Base-by-base conservation (phyloP, 2,113 vertebrate species). In the Nothobranchius kuhntae region DNA sequence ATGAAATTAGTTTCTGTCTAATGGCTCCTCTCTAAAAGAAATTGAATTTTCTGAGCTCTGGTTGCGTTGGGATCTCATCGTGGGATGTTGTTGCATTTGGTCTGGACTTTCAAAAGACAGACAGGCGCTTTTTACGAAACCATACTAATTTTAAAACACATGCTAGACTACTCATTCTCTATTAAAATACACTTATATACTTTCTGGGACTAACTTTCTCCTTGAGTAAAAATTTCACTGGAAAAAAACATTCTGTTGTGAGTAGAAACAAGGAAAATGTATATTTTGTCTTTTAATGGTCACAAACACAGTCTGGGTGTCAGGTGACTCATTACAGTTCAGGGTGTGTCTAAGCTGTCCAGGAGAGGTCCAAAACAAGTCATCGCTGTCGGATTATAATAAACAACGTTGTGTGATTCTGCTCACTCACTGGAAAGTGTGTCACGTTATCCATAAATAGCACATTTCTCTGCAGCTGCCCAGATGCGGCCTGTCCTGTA, bases 391-490 rank as follows among this genome's bases (percentile, higher is more conserved):
- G 65, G 83, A 77, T 89, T 85, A 75, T 75, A 74, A 77, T 72
- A 69, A 82, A 73, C 73, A 78, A 68, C 68, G 14, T 54, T 48
- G 80, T 77, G 61, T 70, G 76, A 65, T 71, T 56, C 61, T 57
- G 57, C 60, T 70, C 60, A 50, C 67, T 70, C 61, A 72, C 73
- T 83, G 80, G 77, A 83, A 83, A 72, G 40, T 77, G 71, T 88
- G 78, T 86, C 84, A 85, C 67, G 17, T 59, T 68, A 51, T 65
- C 73, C 77, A 59, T 46, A 86, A 85, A 86, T 86, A 87, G 77
- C 61, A 71, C 56, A 75, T 87, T 84, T 84, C 87, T 81, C 82
- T 50, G 47, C 80, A 60, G 48, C 61, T 58, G 44, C 66, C 58
- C n/a, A 26, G 50, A 48, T 71, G 55, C 54, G 6, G 44, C 24